Evolutionary conservation across 2,888 invertebrate species (phyloP).

Genomic region (Andrena marginata): DNA sequence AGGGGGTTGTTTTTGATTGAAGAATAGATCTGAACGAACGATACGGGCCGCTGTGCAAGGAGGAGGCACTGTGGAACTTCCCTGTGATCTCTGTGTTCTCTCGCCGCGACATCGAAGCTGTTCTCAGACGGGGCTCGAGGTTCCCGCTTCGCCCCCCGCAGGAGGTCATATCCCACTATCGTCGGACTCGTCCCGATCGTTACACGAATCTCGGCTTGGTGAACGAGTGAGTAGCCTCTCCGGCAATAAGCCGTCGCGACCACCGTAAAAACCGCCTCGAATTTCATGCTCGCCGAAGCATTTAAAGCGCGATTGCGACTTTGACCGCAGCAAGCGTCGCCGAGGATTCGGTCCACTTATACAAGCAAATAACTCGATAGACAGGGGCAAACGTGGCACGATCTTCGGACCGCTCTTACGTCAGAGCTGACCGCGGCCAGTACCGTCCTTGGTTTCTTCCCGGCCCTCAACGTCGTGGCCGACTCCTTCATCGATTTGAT

Average conservation of each 20-base stretch:
- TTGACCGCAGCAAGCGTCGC: background rate
- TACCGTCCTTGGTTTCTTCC: slow-evolving; percentile 91
- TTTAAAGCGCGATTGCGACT: slow-evolving; percentile 29
- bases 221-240: slow-evolving; percentile 89
- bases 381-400: slow-evolving; percentile 92
- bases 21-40: slow-evolving; percentile 83
- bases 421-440: slow-evolving; percentile 91
- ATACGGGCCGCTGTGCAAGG: slow-evolving; percentile 92
- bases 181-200: slow-evolving; percentile 90
- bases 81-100: slow-evolving; percentile 91
- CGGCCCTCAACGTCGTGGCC: slow-evolving; percentile 90
- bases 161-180: slow-evolving; percentile 92
- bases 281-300: too few species aligned
- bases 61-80: slow-evolving; percentile 91
- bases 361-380: slow-evolving; percentile 82
- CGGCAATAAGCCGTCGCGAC: slow-evolving; percentile 8
- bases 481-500: slow-evolving; percentile 92
- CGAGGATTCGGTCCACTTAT: background rate
- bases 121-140: slow-evolving; percentile 90
- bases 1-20: slow-evolving; percentile 79
- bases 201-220: slow-evolving; percentile 93
- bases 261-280: background rate
- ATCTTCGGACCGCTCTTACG: slow-evolving; percentile 90
- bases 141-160: slow-evolving; percentile 93
- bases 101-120: slow-evolving; percentile 90